Conservation (phyloP, 2,888 invertebrate species). For the Leptura quadrifasciata region DNA sequence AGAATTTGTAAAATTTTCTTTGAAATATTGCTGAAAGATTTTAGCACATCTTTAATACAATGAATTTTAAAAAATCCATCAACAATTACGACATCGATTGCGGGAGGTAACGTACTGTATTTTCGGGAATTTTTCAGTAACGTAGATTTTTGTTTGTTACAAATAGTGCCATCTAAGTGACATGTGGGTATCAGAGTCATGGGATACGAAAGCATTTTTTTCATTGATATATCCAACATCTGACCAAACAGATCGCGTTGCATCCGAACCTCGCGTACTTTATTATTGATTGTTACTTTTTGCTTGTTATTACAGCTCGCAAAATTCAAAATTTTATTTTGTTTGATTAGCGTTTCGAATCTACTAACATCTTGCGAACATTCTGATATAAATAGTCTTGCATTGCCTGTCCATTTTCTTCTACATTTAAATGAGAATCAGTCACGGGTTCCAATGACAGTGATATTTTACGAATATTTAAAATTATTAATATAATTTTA, state of each 20-base stretch:
- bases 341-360: not conserved
- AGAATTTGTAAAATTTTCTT: not conserved
- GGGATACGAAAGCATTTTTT: not conserved
- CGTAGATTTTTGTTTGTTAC: not conserved
- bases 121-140: not conserved
- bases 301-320: not conserved
- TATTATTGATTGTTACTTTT: not conserved
- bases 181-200: not conserved
- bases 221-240: not conserved
- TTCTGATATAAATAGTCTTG: slow-evolving; percentile 38
- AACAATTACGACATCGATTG: not conserved
- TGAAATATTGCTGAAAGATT: not conserved
- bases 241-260: not conserved
- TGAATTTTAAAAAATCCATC: not conserved
- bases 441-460: slow-evolving; percentile 29
- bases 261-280: not conserved
- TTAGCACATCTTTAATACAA: not conserved
- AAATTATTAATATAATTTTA: too few species aligned
- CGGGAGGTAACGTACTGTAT: not conserved
- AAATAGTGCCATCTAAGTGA: not conserved
- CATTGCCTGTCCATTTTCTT: slow-evolving; percentile 29
- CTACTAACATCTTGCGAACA: not conserved
- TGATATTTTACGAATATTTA: too few species aligned
- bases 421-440: slow-evolving; percentile 21
- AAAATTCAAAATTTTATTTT: not conserved